These are phyloP conservation scores for Xestia rhomboidea DNA, from an alignment of 2,888 invertebrate genomes.

Conservation along the genomic window DNA sequence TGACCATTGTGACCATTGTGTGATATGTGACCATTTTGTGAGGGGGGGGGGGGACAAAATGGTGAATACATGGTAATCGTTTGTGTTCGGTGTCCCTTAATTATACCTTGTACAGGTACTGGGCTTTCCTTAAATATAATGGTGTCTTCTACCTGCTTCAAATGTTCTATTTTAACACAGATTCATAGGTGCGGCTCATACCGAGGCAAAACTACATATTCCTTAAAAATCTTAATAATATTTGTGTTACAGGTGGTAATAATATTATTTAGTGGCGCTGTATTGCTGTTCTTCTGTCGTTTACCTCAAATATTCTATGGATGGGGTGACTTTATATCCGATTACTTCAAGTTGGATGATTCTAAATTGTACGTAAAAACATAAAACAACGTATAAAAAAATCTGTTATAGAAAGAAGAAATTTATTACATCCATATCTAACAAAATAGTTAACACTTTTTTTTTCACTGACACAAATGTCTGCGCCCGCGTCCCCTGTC, in stretches of 20 bases:
- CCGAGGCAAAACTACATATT: neutral
- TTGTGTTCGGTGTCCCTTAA: neutral
- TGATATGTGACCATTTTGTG: too few species aligned
- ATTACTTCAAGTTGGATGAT: constrained; percentile 65
- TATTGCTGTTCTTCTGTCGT: constrained; percentile 79
- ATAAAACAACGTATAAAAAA: neutral
- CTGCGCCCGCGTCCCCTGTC: too few species aligned
- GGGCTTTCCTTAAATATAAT: neutral
- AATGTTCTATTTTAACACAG: neutral
- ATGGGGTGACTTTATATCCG: constrained; percentile 78
- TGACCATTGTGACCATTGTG: too few species aligned
- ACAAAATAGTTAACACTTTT: too few species aligned
- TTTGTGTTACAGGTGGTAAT: constrained; percentile 79
- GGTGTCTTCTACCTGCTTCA: neutral
- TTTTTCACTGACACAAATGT: too few species aligned
- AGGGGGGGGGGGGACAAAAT: too few species aligned
- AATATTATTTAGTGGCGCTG: constrained; percentile 74
- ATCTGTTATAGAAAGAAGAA: neutral
- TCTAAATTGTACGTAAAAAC: constrained; percentile 74
- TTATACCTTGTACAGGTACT: too few species aligned
- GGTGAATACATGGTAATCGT: neutral
- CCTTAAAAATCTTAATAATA: neutral
- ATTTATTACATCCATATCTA: too few species aligned
- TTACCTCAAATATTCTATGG: constrained; percentile 82
- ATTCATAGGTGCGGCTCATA: neutral